Conservation (phyloP, 2,113 vertebrate genomes). For the Tachysurus fulvidraco region DNA sequence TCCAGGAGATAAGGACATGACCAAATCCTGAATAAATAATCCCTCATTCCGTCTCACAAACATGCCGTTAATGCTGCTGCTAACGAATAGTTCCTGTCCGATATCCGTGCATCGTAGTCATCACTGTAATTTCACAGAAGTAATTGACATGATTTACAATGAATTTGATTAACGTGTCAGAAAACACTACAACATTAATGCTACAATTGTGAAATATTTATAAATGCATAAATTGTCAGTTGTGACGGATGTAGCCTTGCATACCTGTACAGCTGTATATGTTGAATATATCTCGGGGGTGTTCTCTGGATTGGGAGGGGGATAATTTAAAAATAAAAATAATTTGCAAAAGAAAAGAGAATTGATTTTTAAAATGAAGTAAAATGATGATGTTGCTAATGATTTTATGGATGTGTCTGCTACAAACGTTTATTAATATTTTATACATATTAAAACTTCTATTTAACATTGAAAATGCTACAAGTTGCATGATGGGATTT, state of each 20-base stretch:
- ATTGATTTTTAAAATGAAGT: background rate
- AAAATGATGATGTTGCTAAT: background rate
- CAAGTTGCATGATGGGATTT: background rate
- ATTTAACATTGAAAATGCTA: no score
- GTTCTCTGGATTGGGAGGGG: background rate
- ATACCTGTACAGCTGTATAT: slow-evolving; percentile 27
- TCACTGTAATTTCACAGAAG: background rate
- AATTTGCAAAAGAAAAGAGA: background rate
- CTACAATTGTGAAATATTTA: background rate
- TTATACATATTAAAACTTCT: no score
- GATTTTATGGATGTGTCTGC: background rate
- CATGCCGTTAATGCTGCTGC: background rate
- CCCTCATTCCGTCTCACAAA: background rate
- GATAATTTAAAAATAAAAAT: background rate
- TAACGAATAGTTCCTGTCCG: background rate
- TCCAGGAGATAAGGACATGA: background rate
- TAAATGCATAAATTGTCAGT: background rate
- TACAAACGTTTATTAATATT: background rate
- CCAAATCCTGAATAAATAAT: background rate
- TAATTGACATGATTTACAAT: no score
- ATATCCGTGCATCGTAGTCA: background rate
- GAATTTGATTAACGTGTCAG: background rate
- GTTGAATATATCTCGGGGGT: background rate
- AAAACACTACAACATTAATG: background rate
- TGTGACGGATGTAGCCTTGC: background rate